Evolutionary conservation across 2,113 vertebrate species (phyloP), one percentile per base, ranked within the genome.

Genomic region (Oryzias celebensis): DNA sequence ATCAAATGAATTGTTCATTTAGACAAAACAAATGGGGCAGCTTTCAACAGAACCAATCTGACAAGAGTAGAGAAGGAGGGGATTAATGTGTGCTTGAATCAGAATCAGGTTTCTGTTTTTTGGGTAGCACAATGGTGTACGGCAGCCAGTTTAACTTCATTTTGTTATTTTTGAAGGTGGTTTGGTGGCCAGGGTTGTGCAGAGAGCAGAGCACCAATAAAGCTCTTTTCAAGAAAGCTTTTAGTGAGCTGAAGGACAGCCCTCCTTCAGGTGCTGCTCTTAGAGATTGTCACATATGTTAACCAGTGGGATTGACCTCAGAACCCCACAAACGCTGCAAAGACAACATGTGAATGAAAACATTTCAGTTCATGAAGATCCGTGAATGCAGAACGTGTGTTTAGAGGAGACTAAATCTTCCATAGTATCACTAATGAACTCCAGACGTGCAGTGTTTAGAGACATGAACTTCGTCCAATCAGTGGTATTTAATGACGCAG

Each of bases 231-330:
- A 60, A 52, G 46, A 65, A 41, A 63, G 24, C 28, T 15, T 49
- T 23, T 20, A 57, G 52, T 31, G 18, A 15, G 17, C 22, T 54
- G 18, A 62, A 51, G 58, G 61, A 26, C 41, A 12, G 18, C 36
- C 60, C 53, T 62, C 58, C 49, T 70, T 62, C 22, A 62, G 49
- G 42, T 52, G 36, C 20, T 26, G 49, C 57, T 58, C 45, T 15
- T 8, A 51, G 28, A 15, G 56, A 12, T 56, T 8, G 7, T 28
- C 26, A 36, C 31, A 7, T 36, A 7, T 36, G 31, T 36, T 1
- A 36, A 36, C 31, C 7, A 36, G 8, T 8, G 31, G 8, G 1
- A 36, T 36, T 6, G 26, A 28, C 4, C 26, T 28, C 26, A 48
- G 13, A 26, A 2, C 24, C 5, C 20, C 7, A 20, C 17, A 24